A percentile compares a stretch with the other conserved stretches of the same genome.
Evolutionary conservation across 2,888 invertebrate genomes (phyloP).

Genomic region (Hybos culiciformis): DNA sequence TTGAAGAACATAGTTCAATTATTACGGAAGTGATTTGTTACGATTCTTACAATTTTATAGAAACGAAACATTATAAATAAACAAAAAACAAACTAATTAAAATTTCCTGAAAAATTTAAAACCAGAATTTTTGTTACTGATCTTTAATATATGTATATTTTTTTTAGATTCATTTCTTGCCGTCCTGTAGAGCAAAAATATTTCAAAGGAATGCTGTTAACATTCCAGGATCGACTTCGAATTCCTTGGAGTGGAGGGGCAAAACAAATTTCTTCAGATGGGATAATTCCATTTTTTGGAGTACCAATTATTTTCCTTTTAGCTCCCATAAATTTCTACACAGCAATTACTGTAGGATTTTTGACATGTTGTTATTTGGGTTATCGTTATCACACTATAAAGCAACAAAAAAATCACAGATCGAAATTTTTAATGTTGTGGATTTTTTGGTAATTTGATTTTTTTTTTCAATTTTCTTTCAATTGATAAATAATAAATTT

Average conservation of each 20-base stretch:
- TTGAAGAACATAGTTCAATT: conserved; percentile 5
- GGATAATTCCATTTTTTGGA: conserved; percentile 38
- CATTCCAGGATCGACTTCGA: conserved; percentile 41
- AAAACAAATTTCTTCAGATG: conserved; percentile 39
- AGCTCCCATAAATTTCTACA: conserved; percentile 37
- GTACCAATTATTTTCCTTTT: conserved; percentile 37
- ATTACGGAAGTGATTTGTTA: neutral
- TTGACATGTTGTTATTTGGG: conserved; percentile 23
- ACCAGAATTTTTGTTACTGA: too few relatives aligned
- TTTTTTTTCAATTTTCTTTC: too few relatives aligned
- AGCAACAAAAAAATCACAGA: conserved; percentile 28
- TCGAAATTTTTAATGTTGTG: conserved; percentile 66
- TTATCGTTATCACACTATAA: too few relatives aligned
- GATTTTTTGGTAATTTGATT: too few relatives aligned
- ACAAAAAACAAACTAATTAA: neutral
- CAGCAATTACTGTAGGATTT: conserved; percentile 23
- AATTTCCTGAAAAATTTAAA: neutral
- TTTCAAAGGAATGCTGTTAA: conserved; percentile 33
- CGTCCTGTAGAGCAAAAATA: conserved; percentile 18
- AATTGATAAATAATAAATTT: too few relatives aligned
- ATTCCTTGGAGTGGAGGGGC: conserved; percentile 47
- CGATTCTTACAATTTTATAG: too few relatives aligned
- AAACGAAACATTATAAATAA: too few relatives aligned
- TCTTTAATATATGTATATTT: neutral
- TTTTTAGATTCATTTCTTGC: conserved; percentile 21